These are phyloP conservation scores for Ecliptopera silaceata DNA, from an alignment of 2,888 invertebrate genomes.

Conservation along the genomic window DNA sequence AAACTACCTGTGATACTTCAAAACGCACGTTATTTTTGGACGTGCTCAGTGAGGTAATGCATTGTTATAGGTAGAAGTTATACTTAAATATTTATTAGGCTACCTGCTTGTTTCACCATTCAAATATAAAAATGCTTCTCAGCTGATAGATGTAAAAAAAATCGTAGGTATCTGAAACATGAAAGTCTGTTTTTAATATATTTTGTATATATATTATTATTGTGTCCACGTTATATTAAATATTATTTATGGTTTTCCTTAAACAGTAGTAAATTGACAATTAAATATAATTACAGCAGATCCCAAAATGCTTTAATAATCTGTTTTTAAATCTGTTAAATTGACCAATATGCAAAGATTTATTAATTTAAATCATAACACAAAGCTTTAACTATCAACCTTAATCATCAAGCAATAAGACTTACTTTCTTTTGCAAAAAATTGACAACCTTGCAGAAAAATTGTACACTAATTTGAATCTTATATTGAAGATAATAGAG, in stretches of 20 bases:
- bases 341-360: constrained; percentile 51
- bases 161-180: no score
- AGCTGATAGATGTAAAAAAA: no score
- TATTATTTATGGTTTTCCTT: constrained; percentile 11
- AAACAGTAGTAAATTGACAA: constrained; percentile 15
- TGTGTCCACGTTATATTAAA: no score
- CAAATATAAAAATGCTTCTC: no score
- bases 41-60: no score
- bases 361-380: constrained; percentile 19
- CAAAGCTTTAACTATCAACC: background rate
- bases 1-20: no score
- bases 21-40: no score
- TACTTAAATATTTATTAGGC: no score
- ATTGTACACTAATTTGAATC: background rate
- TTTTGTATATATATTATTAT: no score
- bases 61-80: no score
- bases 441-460: background rate
- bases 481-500: background rate
- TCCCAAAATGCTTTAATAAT: constrained; percentile 33
- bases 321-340: constrained; percentile 54
- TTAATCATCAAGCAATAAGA: background rate
- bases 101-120: no score
- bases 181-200: no score
- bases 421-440: background rate
- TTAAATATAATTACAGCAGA: constrained; percentile 7